Evolutionary conservation across 2,113 vertebrate genomes (phyloP).

Genomic region (Elephantulus edwardii): DNA sequence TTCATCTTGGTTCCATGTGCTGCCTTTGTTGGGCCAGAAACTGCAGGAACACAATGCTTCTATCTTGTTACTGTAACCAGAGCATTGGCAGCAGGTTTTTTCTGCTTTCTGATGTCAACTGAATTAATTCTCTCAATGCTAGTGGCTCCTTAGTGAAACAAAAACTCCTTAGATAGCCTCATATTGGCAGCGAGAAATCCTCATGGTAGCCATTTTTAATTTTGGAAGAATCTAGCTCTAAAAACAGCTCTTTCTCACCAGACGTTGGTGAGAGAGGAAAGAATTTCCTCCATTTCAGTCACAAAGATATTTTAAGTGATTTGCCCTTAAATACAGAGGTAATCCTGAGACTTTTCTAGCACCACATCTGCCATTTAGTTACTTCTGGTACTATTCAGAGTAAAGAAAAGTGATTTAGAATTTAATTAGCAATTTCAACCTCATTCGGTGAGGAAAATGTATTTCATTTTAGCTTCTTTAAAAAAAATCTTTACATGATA

Average conservation of each 20-base stretch:
- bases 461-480: background rate
- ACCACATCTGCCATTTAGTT: constrained; percentile 64
- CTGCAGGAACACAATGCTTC: background rate
- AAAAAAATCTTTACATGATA: background rate
- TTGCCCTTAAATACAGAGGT: constrained; percentile 71
- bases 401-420: constrained; percentile 50
- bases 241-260: constrained; percentile 68
- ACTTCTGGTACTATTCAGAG: constrained; percentile 31
- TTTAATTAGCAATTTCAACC: constrained; percentile 3
- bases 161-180: constrained; percentile 30
- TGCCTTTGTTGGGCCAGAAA: constrained; percentile 3
- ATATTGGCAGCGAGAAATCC: constrained; percentile 63
- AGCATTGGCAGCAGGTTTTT: background rate
- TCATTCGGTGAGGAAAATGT: constrained; percentile 1
- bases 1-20: background rate
- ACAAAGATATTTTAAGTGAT: constrained; percentile 68
- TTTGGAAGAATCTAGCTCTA: constrained; percentile 66
- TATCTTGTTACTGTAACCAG: constrained; percentile 1
- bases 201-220: constrained; percentile 71
- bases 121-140: constrained; percentile 35
- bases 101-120: constrained; percentile 22
- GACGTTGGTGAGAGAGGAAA: constrained; percentile 64
- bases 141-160: constrained; percentile 27
- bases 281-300: constrained; percentile 65
- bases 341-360: constrained; percentile 63